Evolutionary conservation across 1,140 invertebrate species (phyloP), one percentile per base, ranked within the genome.

Genomic region (Macrocentrus cingulum): DNA sequence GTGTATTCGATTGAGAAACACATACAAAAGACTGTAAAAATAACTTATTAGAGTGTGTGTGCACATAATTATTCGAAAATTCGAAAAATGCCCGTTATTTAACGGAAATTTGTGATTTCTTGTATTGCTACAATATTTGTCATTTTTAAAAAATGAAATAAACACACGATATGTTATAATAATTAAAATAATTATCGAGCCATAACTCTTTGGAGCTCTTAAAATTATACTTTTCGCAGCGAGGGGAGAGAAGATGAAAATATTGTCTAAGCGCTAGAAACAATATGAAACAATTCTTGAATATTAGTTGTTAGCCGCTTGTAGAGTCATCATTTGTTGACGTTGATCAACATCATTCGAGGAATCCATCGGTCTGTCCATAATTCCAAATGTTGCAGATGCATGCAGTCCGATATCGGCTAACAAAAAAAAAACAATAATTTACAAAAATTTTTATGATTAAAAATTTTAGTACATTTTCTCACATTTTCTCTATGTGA

Each of bases 311-410:
- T 84, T 84, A 9, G 85, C 80, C 22, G 81, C 79, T 60, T 84
- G 82, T 2, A 83, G 75, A 32, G 76, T 79, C 64, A 79, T 79
- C 59, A 75, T 75, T 36, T 85, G 77, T 53, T 84, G 79, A 34
- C 84, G 76, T 64, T 87, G 85, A 5, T 85, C 85, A 60, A 86
- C 74, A 8, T 75, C 72, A 55, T 83, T 68, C 8, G 79, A 76
- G 42, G 81, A 51, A 18, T 51, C 81, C 19, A 85, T 61, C 52
- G 85, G 84, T 39, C 56, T 42, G 20, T 58, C 56, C 15, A 58
- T 25, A 19, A 58, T 41, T 3, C 56, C 48, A 45, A 58, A 58
- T 37, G 55, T 50, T 23, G 44, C 42, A 11, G 55, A 42, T 18
- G 56, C 56, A 86, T 74, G 56, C 78, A 84, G 18, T 86, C 85